A percentile compares a stretch with the other conserved stretches of the same genome.
Conservation (phyloP, 2,888 invertebrate genomes). For the Heliconius charithonia region DNA sequence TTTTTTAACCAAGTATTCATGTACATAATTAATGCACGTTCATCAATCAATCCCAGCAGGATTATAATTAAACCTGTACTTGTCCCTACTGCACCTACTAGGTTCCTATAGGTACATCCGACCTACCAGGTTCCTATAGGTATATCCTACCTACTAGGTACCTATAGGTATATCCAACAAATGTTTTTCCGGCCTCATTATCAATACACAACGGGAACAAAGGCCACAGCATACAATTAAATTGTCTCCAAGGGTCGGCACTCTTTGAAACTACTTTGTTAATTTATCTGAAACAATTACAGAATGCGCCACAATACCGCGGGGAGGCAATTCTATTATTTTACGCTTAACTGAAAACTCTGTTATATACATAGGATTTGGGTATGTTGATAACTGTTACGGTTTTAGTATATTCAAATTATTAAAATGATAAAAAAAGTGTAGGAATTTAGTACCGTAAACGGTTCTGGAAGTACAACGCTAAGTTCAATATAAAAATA, state of each 20-base stretch:
- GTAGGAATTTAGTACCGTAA: not conserved
- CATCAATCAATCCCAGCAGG: too few species aligned
- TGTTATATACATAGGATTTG: slow-evolving; percentile 45
- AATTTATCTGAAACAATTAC: slow-evolving; percentile 82
- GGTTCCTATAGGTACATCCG: too few species aligned
- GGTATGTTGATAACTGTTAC: slow-evolving; percentile 8
- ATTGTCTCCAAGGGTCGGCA: slow-evolving; percentile 69
- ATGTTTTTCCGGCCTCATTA: slow-evolving; percentile 53
- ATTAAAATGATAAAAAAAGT: not conserved
- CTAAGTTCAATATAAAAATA: too few species aligned
- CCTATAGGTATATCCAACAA: not conserved
- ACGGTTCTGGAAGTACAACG: too few species aligned
- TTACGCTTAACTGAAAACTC: slow-evolving; percentile 63
- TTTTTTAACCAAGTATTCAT: too few species aligned
- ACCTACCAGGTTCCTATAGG: too few species aligned
- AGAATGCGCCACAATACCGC: slow-evolving; percentile 68
- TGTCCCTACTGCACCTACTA: not conserved
- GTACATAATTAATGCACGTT: too few species aligned
- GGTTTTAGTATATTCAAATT: not conserved
- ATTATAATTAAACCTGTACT: not conserved
- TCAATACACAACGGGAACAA: slow-evolving; percentile 67
- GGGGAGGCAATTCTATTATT: slow-evolving; percentile 71
- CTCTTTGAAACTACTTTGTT: slow-evolving; percentile 79
- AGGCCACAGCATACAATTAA: slow-evolving; percentile 70
- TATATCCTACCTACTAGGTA: too few species aligned